Conservation (phyloP, 2,888 invertebrate genomes). For the Eurytoma californica region DNA sequence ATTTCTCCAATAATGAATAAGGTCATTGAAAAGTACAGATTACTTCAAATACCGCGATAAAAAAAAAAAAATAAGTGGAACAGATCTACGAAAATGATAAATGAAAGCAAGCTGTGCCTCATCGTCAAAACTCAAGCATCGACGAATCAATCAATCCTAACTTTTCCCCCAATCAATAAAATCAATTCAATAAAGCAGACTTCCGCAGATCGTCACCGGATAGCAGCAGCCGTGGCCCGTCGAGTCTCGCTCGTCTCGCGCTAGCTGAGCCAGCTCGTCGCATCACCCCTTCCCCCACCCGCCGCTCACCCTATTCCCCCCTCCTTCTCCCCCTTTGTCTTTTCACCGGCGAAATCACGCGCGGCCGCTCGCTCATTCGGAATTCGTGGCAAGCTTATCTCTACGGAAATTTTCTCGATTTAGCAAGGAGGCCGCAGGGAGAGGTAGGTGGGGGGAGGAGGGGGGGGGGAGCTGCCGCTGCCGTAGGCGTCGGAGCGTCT, state of each 20-base stretch:
- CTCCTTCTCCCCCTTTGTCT: not conserved
- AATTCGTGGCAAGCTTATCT: slow-evolving; percentile 48
- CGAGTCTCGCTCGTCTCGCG: not conserved
- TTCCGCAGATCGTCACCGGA: too few species aligned
- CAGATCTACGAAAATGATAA: too few species aligned
- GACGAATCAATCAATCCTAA: too few species aligned
- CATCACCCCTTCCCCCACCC: not conserved
- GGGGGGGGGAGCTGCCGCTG: too few species aligned
- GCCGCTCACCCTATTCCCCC: not conserved
- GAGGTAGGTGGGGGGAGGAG: too few species aligned
- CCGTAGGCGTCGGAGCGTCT: not conserved
- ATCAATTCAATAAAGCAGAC: slow-evolving; percentile 2
- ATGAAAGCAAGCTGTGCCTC: not conserved
- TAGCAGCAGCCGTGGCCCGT: not conserved
- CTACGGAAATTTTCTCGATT: slow-evolving; percentile 46
- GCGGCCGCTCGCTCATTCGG: slow-evolving; percentile 22
- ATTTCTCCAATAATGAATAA: too few species aligned
- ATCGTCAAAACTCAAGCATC: not conserved
- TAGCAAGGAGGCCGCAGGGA: not conserved
- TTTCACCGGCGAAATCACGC: slow-evolving; percentile 12
- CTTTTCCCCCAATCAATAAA: slow-evolving; percentile 6
- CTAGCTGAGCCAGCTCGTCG: not conserved
- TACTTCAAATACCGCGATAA: too few species aligned
- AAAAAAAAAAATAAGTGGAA: too few species aligned
- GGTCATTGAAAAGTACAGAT: too few species aligned